These are phyloP conservation scores for Arothron firmamentum DNA, from an alignment of 2,113 vertebrate genomes.

Conservation along the genomic window DNA sequence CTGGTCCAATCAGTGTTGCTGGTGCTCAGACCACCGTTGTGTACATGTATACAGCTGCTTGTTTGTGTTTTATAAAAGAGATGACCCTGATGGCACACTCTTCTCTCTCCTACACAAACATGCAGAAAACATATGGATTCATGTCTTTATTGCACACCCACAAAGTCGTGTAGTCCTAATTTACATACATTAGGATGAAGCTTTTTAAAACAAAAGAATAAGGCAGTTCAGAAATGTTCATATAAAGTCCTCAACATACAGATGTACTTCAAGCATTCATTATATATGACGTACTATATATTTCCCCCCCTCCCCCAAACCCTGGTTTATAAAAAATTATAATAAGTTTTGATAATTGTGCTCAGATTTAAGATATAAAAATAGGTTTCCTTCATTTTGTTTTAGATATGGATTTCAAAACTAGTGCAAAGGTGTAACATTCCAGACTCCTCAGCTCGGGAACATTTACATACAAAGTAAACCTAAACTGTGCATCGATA, in stretches of 20 bases:
- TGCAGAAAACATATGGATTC: constrained; percentile 1
- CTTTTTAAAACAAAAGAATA: constrained; percentile 9
- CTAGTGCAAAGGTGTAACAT: not conserved
- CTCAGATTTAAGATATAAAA: not conserved
- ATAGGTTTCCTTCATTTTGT: not conserved
- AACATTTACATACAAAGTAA: not conserved
- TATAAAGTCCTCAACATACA: not conserved
- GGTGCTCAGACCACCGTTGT: constrained; percentile 41
- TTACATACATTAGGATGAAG: constrained; percentile 22
- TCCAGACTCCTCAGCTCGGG: not conserved
- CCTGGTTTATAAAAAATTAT: not conserved
- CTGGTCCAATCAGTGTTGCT: constrained; percentile 13
- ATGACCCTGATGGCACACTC: constrained; percentile 5
- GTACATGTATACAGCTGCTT: constrained; percentile 37
- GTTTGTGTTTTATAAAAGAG: constrained; percentile 58
- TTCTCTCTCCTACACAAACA: constrained; percentile 2
- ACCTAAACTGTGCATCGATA: not conserved
- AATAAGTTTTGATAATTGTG: not conserved
- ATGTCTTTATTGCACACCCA: constrained; percentile 54
- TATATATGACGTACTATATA: not conserved
- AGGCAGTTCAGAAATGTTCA: constrained; percentile 5
- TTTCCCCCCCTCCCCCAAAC: not conserved
- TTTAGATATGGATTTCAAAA: not conserved
- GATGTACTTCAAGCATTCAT: not conserved
- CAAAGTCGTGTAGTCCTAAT: constrained; percentile 5